Evolutionary conservation across 23 tunicate genomes (phyloP), one percentile per base, ranked within the genome.

Genomic region (Halocynthia roretzi): DNA sequence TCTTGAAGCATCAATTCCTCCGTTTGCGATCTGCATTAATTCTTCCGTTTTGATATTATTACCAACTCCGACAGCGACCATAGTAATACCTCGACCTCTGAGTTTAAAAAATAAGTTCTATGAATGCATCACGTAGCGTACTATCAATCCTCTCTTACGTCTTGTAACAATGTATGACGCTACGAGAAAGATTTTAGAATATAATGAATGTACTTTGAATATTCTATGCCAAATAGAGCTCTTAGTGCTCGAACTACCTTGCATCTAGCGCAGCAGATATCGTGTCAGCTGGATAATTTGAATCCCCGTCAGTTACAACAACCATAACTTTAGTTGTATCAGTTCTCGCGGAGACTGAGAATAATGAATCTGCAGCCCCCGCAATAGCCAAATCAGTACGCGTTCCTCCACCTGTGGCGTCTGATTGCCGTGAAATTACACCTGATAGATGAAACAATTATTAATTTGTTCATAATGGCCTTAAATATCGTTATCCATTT

Each of bases 51-150:
- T 53, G 9, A 71, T 65, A 8, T 21, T 48, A 19, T 10, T 23
- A 51, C 84, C 84, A 19, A 81, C 84, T 7, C 84, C 84, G 14
- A 81, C 84, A 12, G 84, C 57, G 49, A 71, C 49, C 78, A 68
- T 71, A 20, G 58, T 54, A 10, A 81, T 71, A 7, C 77, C 84
- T 9, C 31, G 53, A 7, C 50, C 5, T 7, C 84, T 81, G 83
- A 8, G 18, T 15, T 21, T 0, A 44, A 65, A 58, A 14, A n/a
- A 14, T 58, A 58, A 58, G 15, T 58, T 58, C 63, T 14, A 58
- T 14, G n/a, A 67, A 67, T 67, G 31, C 71, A 67, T 2, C 71
- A 14, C 1, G n/a, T 15, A 58, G 15, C 63, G 63, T n/a, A 65
- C 49, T 6, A 48, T 0, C 6, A 20, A 65, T 65, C 0, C 5